Base-by-base conservation (phyloP, 2,113 vertebrate species). In the Halichoerus grypus region DNA sequence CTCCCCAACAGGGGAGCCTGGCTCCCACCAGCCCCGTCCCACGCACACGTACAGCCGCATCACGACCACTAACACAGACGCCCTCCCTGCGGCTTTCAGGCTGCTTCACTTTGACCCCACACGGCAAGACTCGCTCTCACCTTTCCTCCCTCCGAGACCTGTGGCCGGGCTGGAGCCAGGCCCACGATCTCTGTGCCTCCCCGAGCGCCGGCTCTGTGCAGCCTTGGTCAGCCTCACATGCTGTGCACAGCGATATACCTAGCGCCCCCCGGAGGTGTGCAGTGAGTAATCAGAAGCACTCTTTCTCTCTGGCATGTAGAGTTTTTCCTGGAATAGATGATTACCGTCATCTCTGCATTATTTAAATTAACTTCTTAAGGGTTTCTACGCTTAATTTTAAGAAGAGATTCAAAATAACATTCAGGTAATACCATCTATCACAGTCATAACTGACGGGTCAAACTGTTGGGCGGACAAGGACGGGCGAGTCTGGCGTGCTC, bases 61-160 rank as follows among this genome's bases (percentile, higher is more conserved):
- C 24, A 5, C 16, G 28, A 2, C 8, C 0, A 0, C 2, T 11
- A 15, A 28, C 19, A 7, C 1, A 2, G 42, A 19, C 1, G 3
- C 2, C 21, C 6, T 16, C 9, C 18, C 6, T 33, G 33, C 31
- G 5, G 5, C 24, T 51, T 21, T 9, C 65, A 28, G 24, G 28
- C 39, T 3, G 2, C 49, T 81, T 49, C 18, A 21, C 28, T 24
- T 15, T 7, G 61, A 36, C 61, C 12, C 5, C 14, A 5, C 13
- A 19, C 4, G 9, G 77, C 7, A 31, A 0, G 7, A 15, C 49
- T 31, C 1, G 7, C 36, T 24, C 61, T 55, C n/a, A 9, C 21
- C 42, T 65, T 5, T 0, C 46, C 46, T 13, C 42, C 22, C 11
- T 53, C 33, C 3, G 39, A 14, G 39, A 6, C 26, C 13, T 11